Evolutionary conservation across 2,888 invertebrate genomes (phyloP).

Genomic region (Antitype chi): DNA sequence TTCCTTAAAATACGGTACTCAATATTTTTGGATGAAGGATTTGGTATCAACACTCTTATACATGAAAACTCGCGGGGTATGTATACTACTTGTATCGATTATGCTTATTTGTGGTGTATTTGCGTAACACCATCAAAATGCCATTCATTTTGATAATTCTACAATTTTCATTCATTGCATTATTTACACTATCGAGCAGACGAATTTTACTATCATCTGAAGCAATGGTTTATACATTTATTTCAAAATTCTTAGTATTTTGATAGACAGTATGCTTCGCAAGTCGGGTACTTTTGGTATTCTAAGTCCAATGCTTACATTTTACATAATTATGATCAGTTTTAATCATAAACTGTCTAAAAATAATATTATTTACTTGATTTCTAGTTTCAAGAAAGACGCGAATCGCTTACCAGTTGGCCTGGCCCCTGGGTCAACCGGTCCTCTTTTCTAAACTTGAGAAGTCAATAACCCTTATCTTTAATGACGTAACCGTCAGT

Average conservation of each 20-base stretch:
- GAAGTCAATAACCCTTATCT: slow-evolving; percentile 37
- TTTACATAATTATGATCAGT: not conserved
- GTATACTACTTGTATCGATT: not conserved
- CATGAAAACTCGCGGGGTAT: not conserved
- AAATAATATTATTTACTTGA: not conserved
- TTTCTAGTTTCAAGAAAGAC: slow-evolving; percentile 7
- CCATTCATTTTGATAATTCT: not conserved
- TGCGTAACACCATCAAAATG: not conserved
- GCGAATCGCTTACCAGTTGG: not conserved
- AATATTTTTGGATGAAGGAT: not conserved
- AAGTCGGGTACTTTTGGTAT: not conserved
- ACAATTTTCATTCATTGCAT: not conserved
- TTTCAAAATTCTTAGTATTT: not conserved
- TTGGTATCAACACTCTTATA: not conserved
- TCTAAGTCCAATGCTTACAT: no score
- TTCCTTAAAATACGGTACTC: not conserved
- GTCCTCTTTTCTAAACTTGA: slow-evolving; percentile 25
- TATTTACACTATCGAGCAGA: not conserved
- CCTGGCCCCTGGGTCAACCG: slow-evolving; percentile 22
- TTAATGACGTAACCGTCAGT: not conserved
- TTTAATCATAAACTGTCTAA: not conserved
- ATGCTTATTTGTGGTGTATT: not conserved
- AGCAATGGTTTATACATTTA: not conserved
- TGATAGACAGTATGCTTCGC: not conserved
- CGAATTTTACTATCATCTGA: not conserved